Evolutionary conservation across 2,888 invertebrate genomes (phyloP).

Genomic region (Sycophila texana): DNA sequence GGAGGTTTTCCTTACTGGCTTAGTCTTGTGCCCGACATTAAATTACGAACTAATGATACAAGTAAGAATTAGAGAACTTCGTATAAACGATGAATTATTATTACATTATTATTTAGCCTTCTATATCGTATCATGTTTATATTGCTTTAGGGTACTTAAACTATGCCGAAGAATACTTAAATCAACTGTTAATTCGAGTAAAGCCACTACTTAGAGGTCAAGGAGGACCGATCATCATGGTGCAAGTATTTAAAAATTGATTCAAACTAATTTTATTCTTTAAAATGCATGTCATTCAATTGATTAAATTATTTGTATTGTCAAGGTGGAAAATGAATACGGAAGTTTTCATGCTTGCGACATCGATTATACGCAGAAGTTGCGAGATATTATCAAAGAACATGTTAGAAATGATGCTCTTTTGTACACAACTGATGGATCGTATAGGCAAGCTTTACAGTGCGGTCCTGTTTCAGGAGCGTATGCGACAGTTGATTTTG

Average conservation of each 20-base stretch:
- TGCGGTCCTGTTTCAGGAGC: constrained; percentile 84
- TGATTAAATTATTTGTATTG: background rate
- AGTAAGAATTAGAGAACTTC: constrained; percentile 57
- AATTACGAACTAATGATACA: constrained; percentile 81
- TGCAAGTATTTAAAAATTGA: constrained; percentile 80
- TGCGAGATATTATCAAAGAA: constrained; percentile 81
- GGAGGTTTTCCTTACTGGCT: constrained; percentile 91
- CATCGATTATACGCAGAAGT: constrained; percentile 81
- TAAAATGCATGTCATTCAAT: background rate
- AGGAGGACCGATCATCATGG: constrained; percentile 91
- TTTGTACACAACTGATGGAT: constrained; percentile 91
- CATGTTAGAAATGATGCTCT: constrained; percentile 82
- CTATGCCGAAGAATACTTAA: constrained; percentile 77
- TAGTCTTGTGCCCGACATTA: constrained; percentile 80
- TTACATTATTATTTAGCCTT: background rate
- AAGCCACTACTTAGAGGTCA: constrained; percentile 80
- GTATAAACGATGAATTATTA: background rate
- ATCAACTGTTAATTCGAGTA: constrained; percentile 76
- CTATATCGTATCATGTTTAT: background rate
- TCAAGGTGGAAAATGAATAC: constrained; percentile 93
- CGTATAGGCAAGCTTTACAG: constrained; percentile 76
- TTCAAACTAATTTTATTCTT: background rate
- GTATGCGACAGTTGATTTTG: constrained; percentile 88
- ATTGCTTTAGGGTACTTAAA: constrained; percentile 71
- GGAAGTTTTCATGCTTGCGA: constrained; percentile 89